Conservation (phyloP, 1,140 invertebrate genomes). For the Tetranychus cinnabarinus region DNA sequence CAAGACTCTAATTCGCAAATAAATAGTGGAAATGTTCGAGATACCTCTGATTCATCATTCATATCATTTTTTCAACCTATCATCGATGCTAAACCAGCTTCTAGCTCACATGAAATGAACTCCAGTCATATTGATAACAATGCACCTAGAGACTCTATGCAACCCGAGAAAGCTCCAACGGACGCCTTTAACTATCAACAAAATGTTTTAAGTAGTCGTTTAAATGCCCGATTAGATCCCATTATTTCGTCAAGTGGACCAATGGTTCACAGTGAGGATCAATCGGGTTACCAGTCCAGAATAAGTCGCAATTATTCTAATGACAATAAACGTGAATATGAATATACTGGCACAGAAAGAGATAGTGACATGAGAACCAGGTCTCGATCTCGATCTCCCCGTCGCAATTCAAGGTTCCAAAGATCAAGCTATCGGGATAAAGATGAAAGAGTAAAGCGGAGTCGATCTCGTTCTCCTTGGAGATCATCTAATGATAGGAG, state of each 20-base stretch:
- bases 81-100: neutral
- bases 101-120: neutral
- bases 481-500: conserved; percentile 14
- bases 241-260: neutral
- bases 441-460: conserved; percentile 3
- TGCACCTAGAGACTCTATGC: neutral
- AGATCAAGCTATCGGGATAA: conserved; percentile 2
- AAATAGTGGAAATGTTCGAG: neutral
- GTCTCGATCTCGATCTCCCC: conserved; percentile 9
- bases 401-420: conserved; percentile 8
- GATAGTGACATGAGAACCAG: neutral
- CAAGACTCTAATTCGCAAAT: neutral
- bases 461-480: conserved; percentile 16
- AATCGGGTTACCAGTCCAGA: neutral
- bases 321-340: neutral
- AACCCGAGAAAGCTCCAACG: neutral
- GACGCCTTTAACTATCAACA: neutral
- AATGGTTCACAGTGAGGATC: neutral
- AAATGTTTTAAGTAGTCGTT: neutral
- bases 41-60: neutral
- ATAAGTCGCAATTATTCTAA: neutral
- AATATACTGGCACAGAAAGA: neutral
- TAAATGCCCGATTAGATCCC: neutral
- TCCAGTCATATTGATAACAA: neutral
- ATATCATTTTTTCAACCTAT: neutral